phyloP scores from a whole-genome alignment of 2,888 invertebrate genomes.

The Nomada ferruginata region DNA sequence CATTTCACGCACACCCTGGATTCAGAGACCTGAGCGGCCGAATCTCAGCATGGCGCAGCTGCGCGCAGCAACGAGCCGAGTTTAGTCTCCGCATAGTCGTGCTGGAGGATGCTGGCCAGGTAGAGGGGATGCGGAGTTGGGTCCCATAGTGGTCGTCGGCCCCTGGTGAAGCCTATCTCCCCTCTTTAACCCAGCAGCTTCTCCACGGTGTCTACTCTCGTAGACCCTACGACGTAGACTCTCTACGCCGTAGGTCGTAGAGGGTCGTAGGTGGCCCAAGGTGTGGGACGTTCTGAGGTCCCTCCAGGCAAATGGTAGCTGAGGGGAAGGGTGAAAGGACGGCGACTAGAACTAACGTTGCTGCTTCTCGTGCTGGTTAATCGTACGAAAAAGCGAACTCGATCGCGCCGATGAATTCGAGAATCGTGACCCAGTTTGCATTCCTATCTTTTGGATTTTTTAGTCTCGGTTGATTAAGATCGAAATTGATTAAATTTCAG shows the following conservation, averaged over 20 bases:
- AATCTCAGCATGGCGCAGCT: slow-evolving; percentile 43
- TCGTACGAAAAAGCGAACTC: background rate
- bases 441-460: too few relatives aligned
- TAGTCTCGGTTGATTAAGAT: too few relatives aligned
- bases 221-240: slow-evolving; percentile 23
- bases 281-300: slow-evolving; percentile 50
- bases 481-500: too few relatives aligned
- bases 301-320: slow-evolving; percentile 27
- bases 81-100: slow-evolving; percentile 64
- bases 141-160: slow-evolving; percentile 71
- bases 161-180: slow-evolving; percentile 62
- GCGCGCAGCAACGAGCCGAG: slow-evolving; percentile 52
- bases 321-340: background rate
- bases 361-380: slow-evolving; percentile 10
- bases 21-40: slow-evolving; percentile 8
- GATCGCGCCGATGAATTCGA: too few relatives aligned
- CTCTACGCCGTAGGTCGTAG: background rate
- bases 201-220: slow-evolving; percentile 59
- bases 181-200: slow-evolving; percentile 52
- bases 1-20: slow-evolving; percentile 23
- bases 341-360: slow-evolving; percentile 33
- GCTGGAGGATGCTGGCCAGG: slow-evolving; percentile 43
- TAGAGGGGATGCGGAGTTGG: slow-evolving; percentile 47
- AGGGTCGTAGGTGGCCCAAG: slow-evolving; percentile 56
- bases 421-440: too few relatives aligned